Evolutionary conservation across 2,113 vertebrate species (phyloP).

Genomic region (Festucalex cinctus): DNA sequence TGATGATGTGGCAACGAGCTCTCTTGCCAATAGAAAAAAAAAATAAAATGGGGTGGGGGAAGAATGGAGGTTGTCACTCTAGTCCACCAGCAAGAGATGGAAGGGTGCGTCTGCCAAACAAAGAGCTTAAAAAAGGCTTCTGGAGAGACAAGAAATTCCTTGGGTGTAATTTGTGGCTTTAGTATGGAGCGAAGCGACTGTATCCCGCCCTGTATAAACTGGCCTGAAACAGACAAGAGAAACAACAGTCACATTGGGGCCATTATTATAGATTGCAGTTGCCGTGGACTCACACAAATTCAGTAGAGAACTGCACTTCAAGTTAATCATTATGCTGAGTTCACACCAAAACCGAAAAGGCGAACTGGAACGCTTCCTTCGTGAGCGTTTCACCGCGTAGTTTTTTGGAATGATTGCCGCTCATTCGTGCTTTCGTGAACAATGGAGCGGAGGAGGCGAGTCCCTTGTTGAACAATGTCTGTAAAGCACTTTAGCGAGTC

Average conservation of each 20-base stretch:
- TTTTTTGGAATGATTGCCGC: no score
- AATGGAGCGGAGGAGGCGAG: no score
- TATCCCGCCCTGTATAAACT: conserved; percentile 75
- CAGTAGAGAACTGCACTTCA: neutral
- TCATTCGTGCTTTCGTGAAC: no score
- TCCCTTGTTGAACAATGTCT: no score
- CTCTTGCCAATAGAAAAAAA: conserved; percentile 28
- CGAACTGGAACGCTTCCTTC: no score
- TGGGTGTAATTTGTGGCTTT: conserved; percentile 48
- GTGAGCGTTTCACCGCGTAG: no score
- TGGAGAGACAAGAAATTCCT: conserved; percentile 50
- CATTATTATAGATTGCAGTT: neutral
- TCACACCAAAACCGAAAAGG: neutral
- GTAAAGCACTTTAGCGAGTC: no score
- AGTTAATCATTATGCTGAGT: neutral
- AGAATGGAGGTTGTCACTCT: conserved; percentile 27
- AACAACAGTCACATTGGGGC: neutral
- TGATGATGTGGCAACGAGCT: conserved; percentile 54
- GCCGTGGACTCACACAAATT: neutral
- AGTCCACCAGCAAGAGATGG: conserved; percentile 48
- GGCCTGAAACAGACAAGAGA: conserved; percentile 61
- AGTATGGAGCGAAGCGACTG: conserved; percentile 75
- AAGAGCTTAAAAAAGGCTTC: conserved; percentile 45
- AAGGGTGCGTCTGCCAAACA: conserved; percentile 50
- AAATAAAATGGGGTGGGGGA: conserved; percentile 1